These are phyloP conservation scores for Acanthurus lineatus DNA, from an alignment of 2,797 vertebrate species.

Conservation along the genomic window DNA sequence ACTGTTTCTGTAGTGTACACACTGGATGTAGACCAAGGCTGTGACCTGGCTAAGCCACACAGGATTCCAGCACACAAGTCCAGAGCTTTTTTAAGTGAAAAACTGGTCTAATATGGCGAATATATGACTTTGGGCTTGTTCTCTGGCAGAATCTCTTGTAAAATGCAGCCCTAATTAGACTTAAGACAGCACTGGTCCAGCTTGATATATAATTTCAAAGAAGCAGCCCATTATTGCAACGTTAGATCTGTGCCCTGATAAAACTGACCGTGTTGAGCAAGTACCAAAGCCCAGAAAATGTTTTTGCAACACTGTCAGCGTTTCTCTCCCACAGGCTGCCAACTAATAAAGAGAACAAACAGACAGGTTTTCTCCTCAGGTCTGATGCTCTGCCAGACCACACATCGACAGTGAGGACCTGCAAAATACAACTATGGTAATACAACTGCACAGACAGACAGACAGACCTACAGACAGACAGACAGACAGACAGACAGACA, in stretches of 20 bases:
- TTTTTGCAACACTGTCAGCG: constrained; percentile 65
- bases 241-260: constrained; percentile 22
- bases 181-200: constrained; percentile 25
- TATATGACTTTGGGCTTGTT: constrained; percentile 11
- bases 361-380: constrained; percentile 42
- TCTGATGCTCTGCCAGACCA: constrained; percentile 51
- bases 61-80: constrained; percentile 15
- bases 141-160: constrained; percentile 3
- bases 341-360: constrained; percentile 63
- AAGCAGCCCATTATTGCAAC: constrained; percentile 38
- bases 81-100: constrained; percentile 3
- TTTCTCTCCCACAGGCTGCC: constrained; percentile 32
- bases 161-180: constrained; percentile 30
- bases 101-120: background rate
- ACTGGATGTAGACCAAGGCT: constrained; percentile 25
- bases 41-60: constrained; percentile 6
- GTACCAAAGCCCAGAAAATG: constrained; percentile 44
- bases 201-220: constrained; percentile 49
- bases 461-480: too few species aligned
- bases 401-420: constrained; percentile 1
- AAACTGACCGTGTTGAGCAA: constrained; percentile 44
- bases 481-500: too few species aligned
- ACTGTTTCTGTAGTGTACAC: constrained; percentile 23
- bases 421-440: constrained; percentile 11
- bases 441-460: background rate